Evolutionary conservation across 23 tunicate species (phyloP), one percentile per base, ranked within the genome.

Genomic region (Ciona savignyi): DNA sequence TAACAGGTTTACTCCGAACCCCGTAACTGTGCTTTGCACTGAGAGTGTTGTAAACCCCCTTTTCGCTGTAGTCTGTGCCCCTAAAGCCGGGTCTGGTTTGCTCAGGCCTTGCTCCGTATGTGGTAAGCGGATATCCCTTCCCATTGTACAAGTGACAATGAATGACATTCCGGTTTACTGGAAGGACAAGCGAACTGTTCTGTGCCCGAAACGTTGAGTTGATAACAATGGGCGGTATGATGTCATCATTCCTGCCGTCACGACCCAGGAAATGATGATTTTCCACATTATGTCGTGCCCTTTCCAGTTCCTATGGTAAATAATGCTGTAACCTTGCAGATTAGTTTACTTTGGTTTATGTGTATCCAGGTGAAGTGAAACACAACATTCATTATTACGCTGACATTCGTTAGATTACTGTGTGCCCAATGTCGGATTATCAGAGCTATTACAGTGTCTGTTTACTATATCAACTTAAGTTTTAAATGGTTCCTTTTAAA

Each of bases 201-300:
- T 82, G 87, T 24, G 78, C 67, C 4, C 87, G 80, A 25, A 82
- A 74, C 0, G 80, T 82, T 26, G 87, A 82, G 60, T 82, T 82
- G 33, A 82, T 82, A 28, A 82, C 87, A 74, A 82, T 82, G 33
- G 87, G 87, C 68, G 87, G 87, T 19, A 82, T 82, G 28, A 82
- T 34, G 65, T 82, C 87, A 34, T 82, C 80, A 21, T 69, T 21
- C 56, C 78, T 67, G 31, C 74, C 28, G 67, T 63, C 28, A 20
- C 28, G 29, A 28, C 61, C 67, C 80, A 68, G 84, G 48, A 68
- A 74, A 27, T 73, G 73, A 35, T 81, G 78, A 4, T 71, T 56
- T 25, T 82, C 87, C 75, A 82, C 27, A 61, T 67, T 82, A 33
- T 82, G 78, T 30, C 67, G 26, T 25, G 22, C 67, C 24, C 28